Percentiles rank a stretch among this genome's conserved stretches.
Evolutionary conservation across 2,888 invertebrate species (phyloP).

Genomic region (Pristionchus entomophagus): DNA sequence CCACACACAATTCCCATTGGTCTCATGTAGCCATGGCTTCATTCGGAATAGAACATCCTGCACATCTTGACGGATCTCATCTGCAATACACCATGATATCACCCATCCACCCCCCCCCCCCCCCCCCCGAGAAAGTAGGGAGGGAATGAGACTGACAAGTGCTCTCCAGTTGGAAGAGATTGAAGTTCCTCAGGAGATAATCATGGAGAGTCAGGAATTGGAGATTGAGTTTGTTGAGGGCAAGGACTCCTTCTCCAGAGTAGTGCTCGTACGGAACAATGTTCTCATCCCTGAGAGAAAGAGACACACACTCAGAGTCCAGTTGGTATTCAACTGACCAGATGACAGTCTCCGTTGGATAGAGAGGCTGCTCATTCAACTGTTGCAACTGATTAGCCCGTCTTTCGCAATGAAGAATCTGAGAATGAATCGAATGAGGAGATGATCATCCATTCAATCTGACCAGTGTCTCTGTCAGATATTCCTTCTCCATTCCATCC

Average conservation of each 20-base stretch:
- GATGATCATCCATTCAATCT: no score
- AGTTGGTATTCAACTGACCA: constrained; percentile 81
- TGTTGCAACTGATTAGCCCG: constrained; percentile 84
- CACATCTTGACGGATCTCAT: constrained; percentile 98
- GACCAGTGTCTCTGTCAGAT: constrained; percentile 90
- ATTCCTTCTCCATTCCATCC: constrained; percentile 82
- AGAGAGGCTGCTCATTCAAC: constrained; percentile 96
- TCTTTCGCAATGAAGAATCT: constrained; percentile 68
- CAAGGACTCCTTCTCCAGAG: constrained; percentile 88
- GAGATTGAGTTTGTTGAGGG: constrained; percentile 95
- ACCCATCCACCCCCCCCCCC: background rate
- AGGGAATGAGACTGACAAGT: constrained; percentile 83
- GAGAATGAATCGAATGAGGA: background rate
- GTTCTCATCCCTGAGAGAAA: constrained; percentile 85
- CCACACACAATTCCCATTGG: constrained; percentile 82
- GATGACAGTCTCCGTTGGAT: constrained; percentile 96
- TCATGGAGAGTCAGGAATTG: constrained; percentile 98
- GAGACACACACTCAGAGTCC: background rate
- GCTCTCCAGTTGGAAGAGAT: constrained; percentile 95
- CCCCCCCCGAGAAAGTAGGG: background rate
- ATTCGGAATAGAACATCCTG: constrained; percentile 95
- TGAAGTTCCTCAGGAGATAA: constrained; percentile 95
- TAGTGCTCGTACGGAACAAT: constrained; percentile 97
- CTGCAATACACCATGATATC: constrained; percentile 87
- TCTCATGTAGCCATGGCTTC: constrained; percentile 87